Conservation (phyloP, 2,113 vertebrate genomes). For the Eudyptes chrysolophus region DNA sequence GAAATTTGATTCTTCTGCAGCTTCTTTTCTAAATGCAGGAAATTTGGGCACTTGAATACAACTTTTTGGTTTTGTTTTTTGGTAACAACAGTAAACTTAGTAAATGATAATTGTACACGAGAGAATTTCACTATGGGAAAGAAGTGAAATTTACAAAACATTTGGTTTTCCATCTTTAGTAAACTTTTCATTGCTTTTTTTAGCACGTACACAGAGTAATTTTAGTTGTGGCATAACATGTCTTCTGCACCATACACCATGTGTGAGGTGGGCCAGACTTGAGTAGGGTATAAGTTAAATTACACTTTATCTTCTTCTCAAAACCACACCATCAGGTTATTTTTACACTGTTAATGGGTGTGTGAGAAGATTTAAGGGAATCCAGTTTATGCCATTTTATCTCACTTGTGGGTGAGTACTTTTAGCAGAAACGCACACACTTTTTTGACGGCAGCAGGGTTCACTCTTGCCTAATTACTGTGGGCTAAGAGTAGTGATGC, state of each 20-base stretch:
- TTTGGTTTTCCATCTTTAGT: background rate
- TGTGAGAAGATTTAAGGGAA: background rate
- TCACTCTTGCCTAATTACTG: background rate
- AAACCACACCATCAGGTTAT: background rate
- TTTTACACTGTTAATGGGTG: background rate
- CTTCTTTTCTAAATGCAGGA: slow-evolving; percentile 29
- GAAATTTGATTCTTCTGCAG: slow-evolving; percentile 50
- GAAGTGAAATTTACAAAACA: background rate
- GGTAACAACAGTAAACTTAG: background rate
- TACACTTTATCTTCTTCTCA: background rate
- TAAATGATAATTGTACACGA: background rate
- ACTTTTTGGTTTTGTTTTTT: background rate
- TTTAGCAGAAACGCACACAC: background rate
- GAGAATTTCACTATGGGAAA: slow-evolving; percentile 36
- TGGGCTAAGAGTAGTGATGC: background rate
- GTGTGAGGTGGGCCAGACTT: background rate
- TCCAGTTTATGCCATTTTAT: background rate
- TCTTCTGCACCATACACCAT: background rate
- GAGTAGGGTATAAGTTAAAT: background rate
- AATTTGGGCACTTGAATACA: background rate
- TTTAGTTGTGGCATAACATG: background rate
- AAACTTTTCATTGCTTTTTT: background rate
- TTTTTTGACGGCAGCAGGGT: background rate
- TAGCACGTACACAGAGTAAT: background rate
- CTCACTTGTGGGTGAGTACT: background rate